Conservation (phyloP, 1,140 invertebrate species). For the Cydia fagiglandana region DNA sequence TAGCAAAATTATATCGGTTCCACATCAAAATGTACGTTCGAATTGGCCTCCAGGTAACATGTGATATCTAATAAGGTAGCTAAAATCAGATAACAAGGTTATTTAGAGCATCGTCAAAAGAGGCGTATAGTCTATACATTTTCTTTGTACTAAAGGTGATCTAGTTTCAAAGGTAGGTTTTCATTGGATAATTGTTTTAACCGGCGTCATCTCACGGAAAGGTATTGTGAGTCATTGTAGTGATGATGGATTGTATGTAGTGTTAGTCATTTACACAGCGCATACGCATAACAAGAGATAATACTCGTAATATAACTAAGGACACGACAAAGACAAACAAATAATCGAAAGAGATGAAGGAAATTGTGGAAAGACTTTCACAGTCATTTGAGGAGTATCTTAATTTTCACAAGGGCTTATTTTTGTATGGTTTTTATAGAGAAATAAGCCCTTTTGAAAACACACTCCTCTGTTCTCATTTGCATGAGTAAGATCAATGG, state of each 20-base stretch:
- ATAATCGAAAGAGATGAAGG: not conserved
- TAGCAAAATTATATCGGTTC: too few relatives aligned
- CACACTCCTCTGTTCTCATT: too few relatives aligned
- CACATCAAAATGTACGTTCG: too few relatives aligned
- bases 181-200: slow-evolving; percentile 41
- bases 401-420: too few relatives aligned
- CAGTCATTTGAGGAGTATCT: too few relatives aligned
- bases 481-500: too few relatives aligned
- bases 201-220: slow-evolving; percentile 36
- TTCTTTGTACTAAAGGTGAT: not conserved
- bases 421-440: too few relatives aligned
- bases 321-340: not conserved
- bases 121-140: not conserved
- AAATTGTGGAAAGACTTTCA: too few relatives aligned
- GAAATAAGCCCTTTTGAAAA: too few relatives aligned
- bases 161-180: slow-evolving; percentile 2
- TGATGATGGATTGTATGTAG: slow-evolving; percentile 33
- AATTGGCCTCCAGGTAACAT: not conserved
- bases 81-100: not conserved
- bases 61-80: slow-evolving; percentile 37
- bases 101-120: not conserved
- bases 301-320: too few relatives aligned
- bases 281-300: too few relatives aligned
- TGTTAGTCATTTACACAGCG: not conserved
- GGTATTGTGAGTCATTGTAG: slow-evolving; percentile 10